Base-by-base conservation (phyloP, 2,797 vertebrate species). In the Cyclura pinguis region DNA sequence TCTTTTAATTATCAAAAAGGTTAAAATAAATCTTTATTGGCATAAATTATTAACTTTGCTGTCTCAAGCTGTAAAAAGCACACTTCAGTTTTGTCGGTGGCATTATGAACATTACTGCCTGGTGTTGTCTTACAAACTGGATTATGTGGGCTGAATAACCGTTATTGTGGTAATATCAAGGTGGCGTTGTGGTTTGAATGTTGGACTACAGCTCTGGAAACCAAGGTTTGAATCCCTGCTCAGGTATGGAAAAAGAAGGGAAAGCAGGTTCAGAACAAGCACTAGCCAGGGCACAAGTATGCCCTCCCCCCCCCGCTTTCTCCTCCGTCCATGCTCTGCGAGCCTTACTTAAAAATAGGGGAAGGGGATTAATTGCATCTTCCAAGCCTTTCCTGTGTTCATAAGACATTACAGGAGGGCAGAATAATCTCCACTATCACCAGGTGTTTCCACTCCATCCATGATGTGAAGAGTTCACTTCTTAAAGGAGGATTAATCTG, bases 1-100 rank as follows among this genome's bases (percentile, higher is more conserved):
- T 80, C 84, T 88, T 85, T 90, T 80, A 85, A 85, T 90, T 90
- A 85, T 90, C 76, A 32, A 85, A 85, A 72, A 38, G 76, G 74
- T 69, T 90, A 80, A 27, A 52, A 87, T 76, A 90, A 64, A 90
- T 64, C 18, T 64, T 5, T 74, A 20, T 76, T 90, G 89, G 38
- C 67, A 59, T 18, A 62, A n/a, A 50, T 42, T 76, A 24, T 76
- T 69, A 78, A 82, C 55, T 74, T 62, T 76, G 38, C 38, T 35
- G 20, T 81, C 35, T 86, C 67, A 32, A 38, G 57, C 35, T 86
- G n/a, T 80, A 82, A 81, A 87, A 69, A 67, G 55, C 7, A n/a
- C 20, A 84, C 50, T 78, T 87, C 72, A 64, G 14, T 69, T 84
- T 62, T 29, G 13, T 38, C 0, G 2, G 35, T 64, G 35, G 47